Conservation (phyloP, 1,140 invertebrate genomes). For the Macrostomum lignano region DNA sequence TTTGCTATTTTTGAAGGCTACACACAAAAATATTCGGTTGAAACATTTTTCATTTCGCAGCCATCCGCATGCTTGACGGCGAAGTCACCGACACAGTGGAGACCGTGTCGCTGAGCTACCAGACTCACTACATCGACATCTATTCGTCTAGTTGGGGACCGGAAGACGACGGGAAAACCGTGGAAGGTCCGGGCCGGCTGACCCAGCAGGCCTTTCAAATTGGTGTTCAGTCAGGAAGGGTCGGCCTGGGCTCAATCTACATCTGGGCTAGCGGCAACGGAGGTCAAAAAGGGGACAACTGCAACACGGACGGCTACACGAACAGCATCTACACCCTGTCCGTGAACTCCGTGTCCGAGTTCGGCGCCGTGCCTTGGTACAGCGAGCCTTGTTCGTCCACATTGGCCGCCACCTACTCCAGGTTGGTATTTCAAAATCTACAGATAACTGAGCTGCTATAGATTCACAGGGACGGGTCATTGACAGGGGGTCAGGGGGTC, state of each 20-base stretch:
- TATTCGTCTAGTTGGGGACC: slow-evolving; percentile 86
- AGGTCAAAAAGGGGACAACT: slow-evolving; percentile 23
- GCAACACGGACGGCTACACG: slow-evolving; percentile 29
- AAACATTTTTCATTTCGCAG: too few species aligned
- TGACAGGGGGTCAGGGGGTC: too few species aligned
- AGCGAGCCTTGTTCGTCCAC: slow-evolving; percentile 25
- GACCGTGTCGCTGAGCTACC: slow-evolving; percentile 63
- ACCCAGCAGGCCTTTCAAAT: slow-evolving; percentile 43
- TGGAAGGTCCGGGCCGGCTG: slow-evolving; percentile 54
- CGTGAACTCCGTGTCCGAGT: slow-evolving; percentile 20
- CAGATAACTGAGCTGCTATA: too few species aligned
- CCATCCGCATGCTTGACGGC: slow-evolving; percentile 87
- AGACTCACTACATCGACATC: slow-evolving; percentile 83
- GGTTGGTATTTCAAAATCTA: too few species aligned
- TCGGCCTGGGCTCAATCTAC: slow-evolving; percentile 23
- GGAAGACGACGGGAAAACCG: slow-evolving; percentile 49
- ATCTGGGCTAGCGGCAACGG: slow-evolving; percentile 32
- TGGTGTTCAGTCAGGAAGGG: slow-evolving; percentile 22
- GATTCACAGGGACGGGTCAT: too few species aligned
- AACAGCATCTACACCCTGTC: slow-evolving; percentile 23
- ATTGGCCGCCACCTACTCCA: slow-evolving; percentile 21
- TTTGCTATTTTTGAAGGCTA: too few species aligned
- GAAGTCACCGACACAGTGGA: slow-evolving; percentile 93
- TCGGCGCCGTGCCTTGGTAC: slow-evolving; percentile 16
- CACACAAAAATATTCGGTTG: too few species aligned